Percentiles rank a stretch among this genome's conserved stretches.
Evolutionary conservation across 2,888 invertebrate species (phyloP).

Genomic region (Drosophila mulleri): DNA sequence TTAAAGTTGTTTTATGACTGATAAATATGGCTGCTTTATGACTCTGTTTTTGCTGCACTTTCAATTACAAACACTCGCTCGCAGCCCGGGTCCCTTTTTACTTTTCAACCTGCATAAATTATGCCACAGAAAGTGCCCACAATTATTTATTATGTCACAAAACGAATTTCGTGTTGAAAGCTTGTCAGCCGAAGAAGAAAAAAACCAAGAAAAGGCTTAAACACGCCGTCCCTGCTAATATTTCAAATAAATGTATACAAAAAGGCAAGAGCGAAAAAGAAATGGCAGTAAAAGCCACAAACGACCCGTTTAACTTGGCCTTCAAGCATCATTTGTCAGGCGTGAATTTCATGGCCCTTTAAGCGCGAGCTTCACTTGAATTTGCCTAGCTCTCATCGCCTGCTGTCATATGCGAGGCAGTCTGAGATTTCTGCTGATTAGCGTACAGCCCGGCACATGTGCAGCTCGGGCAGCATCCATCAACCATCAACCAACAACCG

Average conservation of each 20-base stretch:
- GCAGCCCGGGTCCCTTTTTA: slow-evolving; percentile 8
- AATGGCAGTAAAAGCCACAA: slow-evolving; percentile 20
- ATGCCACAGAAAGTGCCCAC: slow-evolving; percentile 47
- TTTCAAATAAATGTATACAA: slow-evolving; percentile 70
- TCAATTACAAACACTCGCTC: slow-evolving; percentile 29
- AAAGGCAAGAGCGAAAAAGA: not conserved
- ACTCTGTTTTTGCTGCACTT: slow-evolving; percentile 32
- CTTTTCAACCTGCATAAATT: slow-evolving; percentile 63
- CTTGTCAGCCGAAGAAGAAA: slow-evolving; percentile 40
- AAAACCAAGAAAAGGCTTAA: slow-evolving; percentile 38
- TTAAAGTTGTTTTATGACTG: slow-evolving; percentile 6
- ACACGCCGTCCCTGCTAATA: slow-evolving; percentile 47
- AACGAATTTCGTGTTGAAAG: slow-evolving; percentile 60
- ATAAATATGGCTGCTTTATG: slow-evolving; percentile 8
- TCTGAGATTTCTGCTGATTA: slow-evolving; percentile 49
- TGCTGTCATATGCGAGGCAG: slow-evolving; percentile 15
- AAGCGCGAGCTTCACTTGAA: slow-evolving; percentile 19
- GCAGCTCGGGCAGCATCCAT: slow-evolving; percentile 44
- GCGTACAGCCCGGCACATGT: slow-evolving; percentile 16
- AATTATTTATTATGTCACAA: slow-evolving; percentile 67
- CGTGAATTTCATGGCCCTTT: slow-evolving; percentile 58
- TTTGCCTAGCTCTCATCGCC: slow-evolving; percentile 10
- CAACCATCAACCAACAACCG: slow-evolving; percentile 49
- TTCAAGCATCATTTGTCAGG: slow-evolving; percentile 65
- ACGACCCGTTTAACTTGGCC: slow-evolving; percentile 58